Evolutionary conservation across 2,888 invertebrate genomes (phyloP).

Genomic region (Drosophila paramelanica): DNA sequence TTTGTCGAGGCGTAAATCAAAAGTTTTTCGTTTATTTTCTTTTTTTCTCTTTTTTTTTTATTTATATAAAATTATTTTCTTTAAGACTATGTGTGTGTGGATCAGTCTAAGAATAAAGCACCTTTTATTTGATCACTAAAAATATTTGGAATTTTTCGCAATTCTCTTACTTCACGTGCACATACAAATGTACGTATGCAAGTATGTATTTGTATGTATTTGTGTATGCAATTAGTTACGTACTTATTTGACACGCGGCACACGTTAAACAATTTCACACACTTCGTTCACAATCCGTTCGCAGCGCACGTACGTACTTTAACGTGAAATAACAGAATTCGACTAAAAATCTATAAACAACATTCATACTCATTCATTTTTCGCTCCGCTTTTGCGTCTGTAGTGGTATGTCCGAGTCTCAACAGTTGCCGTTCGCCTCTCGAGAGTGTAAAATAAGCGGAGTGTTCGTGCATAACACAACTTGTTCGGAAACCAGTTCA

Average conservation of each 20-base stretch:
- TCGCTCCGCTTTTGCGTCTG: constrained; percentile 48
- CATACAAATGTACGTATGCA: neutral
- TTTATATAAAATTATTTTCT: constrained; percentile 18
- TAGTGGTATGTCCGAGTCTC: constrained; percentile 36
- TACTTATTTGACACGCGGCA: constrained; percentile 65
- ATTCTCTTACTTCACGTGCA: constrained; percentile 5
- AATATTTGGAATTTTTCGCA: constrained; percentile 6
- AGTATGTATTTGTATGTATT: constrained; percentile 4
- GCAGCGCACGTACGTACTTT: constrained; percentile 82
- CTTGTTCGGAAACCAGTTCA: constrained; percentile 67
- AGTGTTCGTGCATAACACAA: constrained; percentile 17
- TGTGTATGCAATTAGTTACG: constrained; percentile 48
- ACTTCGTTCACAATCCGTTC: constrained; percentile 76
- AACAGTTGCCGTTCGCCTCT: constrained; percentile 16
- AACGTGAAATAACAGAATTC: constrained; percentile 83
- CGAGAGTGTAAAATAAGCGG: constrained; percentile 43
- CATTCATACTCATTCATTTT: constrained; percentile 70
- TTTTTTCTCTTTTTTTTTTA: constrained; percentile 1
- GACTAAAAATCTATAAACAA: constrained; percentile 83
- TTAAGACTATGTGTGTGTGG: constrained; percentile 14
- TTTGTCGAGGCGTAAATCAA: constrained; percentile 9
- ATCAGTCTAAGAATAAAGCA: constrained; percentile 61
- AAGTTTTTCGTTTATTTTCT: constrained; percentile 8
- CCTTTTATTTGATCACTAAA: constrained; percentile 43
- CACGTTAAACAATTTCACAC: constrained; percentile 57